Conservation (phyloP, 2,113 vertebrate genomes). For the Sisor rabdophorus region DNA sequence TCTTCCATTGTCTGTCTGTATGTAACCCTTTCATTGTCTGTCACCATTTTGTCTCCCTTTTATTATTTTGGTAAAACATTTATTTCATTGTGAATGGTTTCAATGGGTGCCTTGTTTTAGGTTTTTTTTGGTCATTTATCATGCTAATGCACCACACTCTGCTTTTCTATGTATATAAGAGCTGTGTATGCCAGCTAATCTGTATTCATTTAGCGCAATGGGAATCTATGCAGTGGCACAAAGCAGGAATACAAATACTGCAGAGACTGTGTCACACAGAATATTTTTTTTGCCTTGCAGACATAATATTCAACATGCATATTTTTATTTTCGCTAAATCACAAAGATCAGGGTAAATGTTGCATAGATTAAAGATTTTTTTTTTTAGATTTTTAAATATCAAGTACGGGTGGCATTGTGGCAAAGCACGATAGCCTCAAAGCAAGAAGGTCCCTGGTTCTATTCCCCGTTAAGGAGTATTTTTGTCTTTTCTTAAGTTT, state of each 20-base stretch:
- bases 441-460: too few relatives aligned
- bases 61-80: slow-evolving; percentile 1
- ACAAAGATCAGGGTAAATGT: too few relatives aligned
- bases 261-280: background rate
- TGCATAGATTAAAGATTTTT: too few relatives aligned
- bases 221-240: slow-evolving; percentile 11
- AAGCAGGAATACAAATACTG: background rate
- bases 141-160: slow-evolving; percentile 5
- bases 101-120: background rate
- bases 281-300: background rate
- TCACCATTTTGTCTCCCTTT: too few relatives aligned
- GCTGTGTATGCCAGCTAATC: background rate
- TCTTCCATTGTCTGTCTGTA: too few relatives aligned
- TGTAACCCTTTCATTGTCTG: too few relatives aligned
- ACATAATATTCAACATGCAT: background rate
- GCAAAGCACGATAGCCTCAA: too few relatives aligned
- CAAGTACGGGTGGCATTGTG: too few relatives aligned
- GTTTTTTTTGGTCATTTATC: slow-evolving; percentile 5
- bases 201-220: background rate
- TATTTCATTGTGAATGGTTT: slow-evolving; percentile 6
- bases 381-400: too few relatives aligned
- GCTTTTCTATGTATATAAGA: background rate
- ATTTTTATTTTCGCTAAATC: background rate
- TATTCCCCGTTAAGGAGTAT: too few relatives aligned
- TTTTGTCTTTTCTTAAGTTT: too few relatives aligned